phyloP scores from a whole-genome alignment of 2,113 vertebrate genomes.

The Rhipidura dahli region DNA sequence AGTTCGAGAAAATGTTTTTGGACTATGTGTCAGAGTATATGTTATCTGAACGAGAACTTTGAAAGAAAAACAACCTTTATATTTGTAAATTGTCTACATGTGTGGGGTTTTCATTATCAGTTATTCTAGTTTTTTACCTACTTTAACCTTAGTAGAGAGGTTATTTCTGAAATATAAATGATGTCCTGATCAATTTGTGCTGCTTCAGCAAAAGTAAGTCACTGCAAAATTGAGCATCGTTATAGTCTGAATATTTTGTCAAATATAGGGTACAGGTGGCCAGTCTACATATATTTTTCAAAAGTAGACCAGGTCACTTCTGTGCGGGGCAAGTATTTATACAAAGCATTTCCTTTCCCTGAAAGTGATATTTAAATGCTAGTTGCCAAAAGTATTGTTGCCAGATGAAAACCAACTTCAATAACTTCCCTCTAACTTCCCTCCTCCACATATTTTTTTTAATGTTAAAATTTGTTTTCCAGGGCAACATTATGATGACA shows the following conservation, averaged over 20 bases:
- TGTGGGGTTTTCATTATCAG: no score
- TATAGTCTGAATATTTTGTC: neutral
- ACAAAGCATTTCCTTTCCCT: neutral
- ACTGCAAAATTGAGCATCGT: neutral
- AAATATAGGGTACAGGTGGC: neutral
- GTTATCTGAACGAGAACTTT: neutral
- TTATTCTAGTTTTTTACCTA: neutral
- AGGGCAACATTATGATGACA: neutral
- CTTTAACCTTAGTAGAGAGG: neutral
- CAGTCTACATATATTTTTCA: neutral
- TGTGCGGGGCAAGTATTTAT: neutral
- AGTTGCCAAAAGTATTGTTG: neutral
- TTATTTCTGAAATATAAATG: constrained; percentile 20
- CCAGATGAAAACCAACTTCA: neutral
- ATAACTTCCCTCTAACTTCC: neutral
- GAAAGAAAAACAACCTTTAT: neutral
- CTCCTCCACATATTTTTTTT: neutral
- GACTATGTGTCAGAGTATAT: neutral
- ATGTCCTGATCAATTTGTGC: neutral
- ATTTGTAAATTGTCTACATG: neutral
- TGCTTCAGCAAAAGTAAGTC: neutral
- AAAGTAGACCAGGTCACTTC: neutral
- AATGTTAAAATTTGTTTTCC: neutral
- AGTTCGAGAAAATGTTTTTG: neutral
- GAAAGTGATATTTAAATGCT: neutral